phyloP scores from a whole-genome alignment of 2,888 invertebrate species.

The Drosophila atripex region DNA sequence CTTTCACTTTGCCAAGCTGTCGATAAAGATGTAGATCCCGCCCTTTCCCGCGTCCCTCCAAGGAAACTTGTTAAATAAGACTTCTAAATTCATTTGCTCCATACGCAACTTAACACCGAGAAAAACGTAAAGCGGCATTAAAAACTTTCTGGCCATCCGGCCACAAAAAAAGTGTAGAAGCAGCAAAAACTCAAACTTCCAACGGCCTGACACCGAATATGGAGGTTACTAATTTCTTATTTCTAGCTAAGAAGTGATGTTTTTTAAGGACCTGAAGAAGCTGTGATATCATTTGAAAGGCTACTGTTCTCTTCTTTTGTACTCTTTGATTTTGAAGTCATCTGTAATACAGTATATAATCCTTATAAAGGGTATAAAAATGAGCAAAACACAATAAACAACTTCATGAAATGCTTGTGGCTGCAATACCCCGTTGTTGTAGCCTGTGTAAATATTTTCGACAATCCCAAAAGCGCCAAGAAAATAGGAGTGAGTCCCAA shows the following conservation, averaged over 20 bases:
- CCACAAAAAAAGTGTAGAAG: conserved; percentile 5
- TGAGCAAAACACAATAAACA: conserved; percentile 54
- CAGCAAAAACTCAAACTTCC: not conserved
- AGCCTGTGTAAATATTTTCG: conserved; percentile 59
- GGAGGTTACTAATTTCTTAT: not conserved
- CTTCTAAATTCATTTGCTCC: conserved; percentile 75
- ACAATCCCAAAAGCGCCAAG: conserved; percentile 55
- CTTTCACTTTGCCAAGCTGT: conserved; percentile 66
- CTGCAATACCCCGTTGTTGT: conserved; percentile 46
- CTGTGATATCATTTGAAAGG: not conserved
- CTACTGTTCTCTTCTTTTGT: not conserved
- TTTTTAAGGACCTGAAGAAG: not conserved
- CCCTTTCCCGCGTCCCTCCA: not conserved
- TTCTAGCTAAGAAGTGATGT: not conserved
- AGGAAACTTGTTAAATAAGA: conserved; percentile 77
- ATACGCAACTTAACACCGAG: conserved; percentile 74
- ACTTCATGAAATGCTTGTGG: conserved; percentile 72
- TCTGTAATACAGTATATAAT: conserved; percentile 5
- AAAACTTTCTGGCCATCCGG: conserved; percentile 37
- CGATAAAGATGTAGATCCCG: conserved; percentile 51
- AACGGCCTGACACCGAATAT: too few species aligned
- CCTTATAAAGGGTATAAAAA: conserved; percentile 18
- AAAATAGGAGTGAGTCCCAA: conserved; percentile 55
- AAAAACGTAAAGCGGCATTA: conserved; percentile 52
- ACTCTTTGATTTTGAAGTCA: not conserved